Conservation (phyloP, 2,113 vertebrate species). For the Tor tambroides region DNA sequence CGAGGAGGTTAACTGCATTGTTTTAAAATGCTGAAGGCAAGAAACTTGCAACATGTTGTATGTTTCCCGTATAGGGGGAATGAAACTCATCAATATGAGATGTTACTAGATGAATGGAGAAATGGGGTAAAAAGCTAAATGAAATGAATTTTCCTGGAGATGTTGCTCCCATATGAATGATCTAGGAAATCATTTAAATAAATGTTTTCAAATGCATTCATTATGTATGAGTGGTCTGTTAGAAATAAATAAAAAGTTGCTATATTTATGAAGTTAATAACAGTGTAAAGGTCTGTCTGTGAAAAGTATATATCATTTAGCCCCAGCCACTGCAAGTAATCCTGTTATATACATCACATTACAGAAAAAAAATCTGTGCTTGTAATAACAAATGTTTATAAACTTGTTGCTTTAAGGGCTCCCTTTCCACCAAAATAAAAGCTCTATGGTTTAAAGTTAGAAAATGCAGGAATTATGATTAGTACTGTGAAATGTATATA, state of each 20-base stretch:
- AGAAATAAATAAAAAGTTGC: no score
- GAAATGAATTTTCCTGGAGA: not conserved
- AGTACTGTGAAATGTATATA: no score
- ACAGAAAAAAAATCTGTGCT: no score
- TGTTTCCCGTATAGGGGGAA: not conserved
- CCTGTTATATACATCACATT: no score
- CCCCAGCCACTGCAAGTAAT: no score
- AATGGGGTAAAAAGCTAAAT: not conserved
- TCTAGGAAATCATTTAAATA: not conserved
- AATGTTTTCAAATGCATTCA: not conserved
- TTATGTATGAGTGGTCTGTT: not conserved
- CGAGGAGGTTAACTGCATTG: not conserved
- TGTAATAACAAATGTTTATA: not conserved
- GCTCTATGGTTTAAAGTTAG: no score
- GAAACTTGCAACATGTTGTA: not conserved
- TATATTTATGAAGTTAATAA: no score
- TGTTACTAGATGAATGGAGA: not conserved
- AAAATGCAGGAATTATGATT: no score
- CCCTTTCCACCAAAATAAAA: no score
- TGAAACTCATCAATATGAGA: not conserved
- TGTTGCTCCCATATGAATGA: not conserved
- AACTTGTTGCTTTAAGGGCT: no score
- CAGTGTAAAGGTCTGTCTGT: no score
- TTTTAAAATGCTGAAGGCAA: constrained; percentile 13
- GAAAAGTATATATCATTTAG: no score